Percentiles rank a stretch among this genome's conserved stretches.
Evolutionary conservation across 2,113 vertebrate genomes (phyloP).

Genomic region (Bungarus multicinctus): DNA sequence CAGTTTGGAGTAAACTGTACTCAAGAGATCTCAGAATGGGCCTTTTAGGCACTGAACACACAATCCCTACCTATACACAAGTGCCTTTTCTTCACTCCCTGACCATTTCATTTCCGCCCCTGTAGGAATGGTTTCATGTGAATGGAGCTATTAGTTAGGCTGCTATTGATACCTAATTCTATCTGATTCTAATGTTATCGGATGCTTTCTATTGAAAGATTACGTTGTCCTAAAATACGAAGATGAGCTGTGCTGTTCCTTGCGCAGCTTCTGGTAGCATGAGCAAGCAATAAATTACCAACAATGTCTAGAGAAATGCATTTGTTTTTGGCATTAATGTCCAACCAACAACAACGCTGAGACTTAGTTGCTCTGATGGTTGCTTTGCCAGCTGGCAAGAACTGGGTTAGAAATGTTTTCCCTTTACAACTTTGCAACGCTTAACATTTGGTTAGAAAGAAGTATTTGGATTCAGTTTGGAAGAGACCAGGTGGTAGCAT

Average conservation of each 20-base stretch:
- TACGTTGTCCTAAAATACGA: accelerated
- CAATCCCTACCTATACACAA: not conserved
- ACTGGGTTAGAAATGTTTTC: conserved; percentile 17
- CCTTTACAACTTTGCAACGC: not conserved
- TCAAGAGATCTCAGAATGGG: not conserved
- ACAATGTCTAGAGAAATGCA: not conserved
- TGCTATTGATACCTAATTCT: not conserved
- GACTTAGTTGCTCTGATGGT: conserved; percentile 22
- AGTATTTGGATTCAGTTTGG: not conserved
- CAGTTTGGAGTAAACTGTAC: not conserved
- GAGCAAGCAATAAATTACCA: not conserved
- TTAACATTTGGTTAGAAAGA: not conserved
- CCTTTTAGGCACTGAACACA: not conserved
- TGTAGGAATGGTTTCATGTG: not conserved
- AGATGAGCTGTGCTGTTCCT: not conserved
- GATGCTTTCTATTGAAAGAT: accelerated
- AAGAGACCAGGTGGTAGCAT: not conserved
- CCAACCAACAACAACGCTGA: conserved; percentile 14
- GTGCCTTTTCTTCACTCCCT: not conserved
- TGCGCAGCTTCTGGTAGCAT: not conserved
- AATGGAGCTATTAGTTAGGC: not conserved
- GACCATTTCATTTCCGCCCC: not conserved
- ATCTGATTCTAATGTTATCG: not conserved
- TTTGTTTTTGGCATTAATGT: conserved; percentile 30
- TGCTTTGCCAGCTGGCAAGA: conserved; percentile 21